These are phyloP conservation scores for Eurytoma adleriae DNA, from an alignment of 2,888 invertebrate genomes.

Conservation along the genomic window DNA sequence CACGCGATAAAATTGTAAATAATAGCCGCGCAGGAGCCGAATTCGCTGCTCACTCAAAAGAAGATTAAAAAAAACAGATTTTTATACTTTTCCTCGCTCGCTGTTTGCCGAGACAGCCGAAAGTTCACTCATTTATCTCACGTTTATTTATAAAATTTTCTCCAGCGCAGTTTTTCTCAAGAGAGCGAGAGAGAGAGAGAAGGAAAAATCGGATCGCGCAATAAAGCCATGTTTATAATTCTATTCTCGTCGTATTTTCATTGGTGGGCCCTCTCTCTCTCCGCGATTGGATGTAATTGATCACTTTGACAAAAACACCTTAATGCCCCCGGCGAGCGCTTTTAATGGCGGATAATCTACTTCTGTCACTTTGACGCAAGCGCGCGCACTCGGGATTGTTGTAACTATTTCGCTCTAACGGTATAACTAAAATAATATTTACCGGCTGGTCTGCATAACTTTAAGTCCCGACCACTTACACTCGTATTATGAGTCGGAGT, in stretches of 20 bases:
- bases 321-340: no score
- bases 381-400: neutral
- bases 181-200: neutral
- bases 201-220: no score
- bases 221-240: no score
- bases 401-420: conserved; percentile 24
- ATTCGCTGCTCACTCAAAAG: neutral
- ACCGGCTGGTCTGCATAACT: conserved; percentile 19
- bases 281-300: no score
- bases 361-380: no score
- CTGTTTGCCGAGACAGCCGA: neutral
- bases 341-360: no score
- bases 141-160: conserved; percentile 20
- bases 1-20: conserved; percentile 28
- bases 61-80: neutral
- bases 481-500: conserved; percentile 29
- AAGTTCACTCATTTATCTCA: neutral
- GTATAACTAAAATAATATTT: conserved; percentile 44
- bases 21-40: neutral
- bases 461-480: conserved; percentile 11
- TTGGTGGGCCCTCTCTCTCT: no score
- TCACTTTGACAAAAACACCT: no score
- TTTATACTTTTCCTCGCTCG: neutral
- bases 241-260: no score
- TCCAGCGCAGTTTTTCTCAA: neutral